Percentiles rank a stretch among this genome's conserved stretches.
phyloP scores from a whole-genome alignment of 2,797 vertebrate genomes.

The Podarcis siculus region DNA sequence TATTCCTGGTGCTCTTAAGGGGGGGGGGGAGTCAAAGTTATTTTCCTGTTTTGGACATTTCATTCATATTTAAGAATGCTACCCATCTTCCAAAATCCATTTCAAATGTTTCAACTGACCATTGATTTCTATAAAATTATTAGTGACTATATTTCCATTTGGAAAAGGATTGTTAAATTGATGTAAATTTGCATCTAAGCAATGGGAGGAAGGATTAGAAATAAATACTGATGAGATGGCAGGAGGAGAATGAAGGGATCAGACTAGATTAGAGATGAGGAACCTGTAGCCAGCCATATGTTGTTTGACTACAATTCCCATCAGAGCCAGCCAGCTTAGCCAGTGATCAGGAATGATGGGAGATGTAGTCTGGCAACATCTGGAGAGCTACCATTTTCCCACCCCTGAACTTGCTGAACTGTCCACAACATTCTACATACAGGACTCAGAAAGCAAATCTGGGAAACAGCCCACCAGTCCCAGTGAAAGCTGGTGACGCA shows the following conservation, averaged over 20 bases:
- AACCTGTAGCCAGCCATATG: not conserved
- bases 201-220: too few relatives aligned
- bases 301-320: not conserved
- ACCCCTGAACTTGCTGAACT: not conserved
- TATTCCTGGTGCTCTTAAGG: constrained; percentile 20
- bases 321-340: not conserved
- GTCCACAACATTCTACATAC: not conserved
- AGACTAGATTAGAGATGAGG: not conserved
- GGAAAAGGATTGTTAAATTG: not conserved
- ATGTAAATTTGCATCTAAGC: too few relatives aligned
- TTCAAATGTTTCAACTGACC: constrained; percentile 54
- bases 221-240: too few relatives aligned
- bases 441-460: not conserved
- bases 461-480: too few relatives aligned
- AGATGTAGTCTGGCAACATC: not conserved
- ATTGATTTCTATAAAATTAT: constrained; percentile 54
- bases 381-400: not conserved
- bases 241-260: not conserved
- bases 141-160: not conserved
- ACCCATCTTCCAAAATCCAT: constrained; percentile 36
- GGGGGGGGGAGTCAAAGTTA: not conserved
- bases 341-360: not conserved
- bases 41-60: constrained; percentile 23
- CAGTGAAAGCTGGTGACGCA: not conserved
- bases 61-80: constrained; percentile 65